A percentile compares a stretch with the other conserved stretches of the same genome.
Evolutionary conservation across 2,888 invertebrate species (phyloP).

Genomic region (Dexiosoma caninum): DNA sequence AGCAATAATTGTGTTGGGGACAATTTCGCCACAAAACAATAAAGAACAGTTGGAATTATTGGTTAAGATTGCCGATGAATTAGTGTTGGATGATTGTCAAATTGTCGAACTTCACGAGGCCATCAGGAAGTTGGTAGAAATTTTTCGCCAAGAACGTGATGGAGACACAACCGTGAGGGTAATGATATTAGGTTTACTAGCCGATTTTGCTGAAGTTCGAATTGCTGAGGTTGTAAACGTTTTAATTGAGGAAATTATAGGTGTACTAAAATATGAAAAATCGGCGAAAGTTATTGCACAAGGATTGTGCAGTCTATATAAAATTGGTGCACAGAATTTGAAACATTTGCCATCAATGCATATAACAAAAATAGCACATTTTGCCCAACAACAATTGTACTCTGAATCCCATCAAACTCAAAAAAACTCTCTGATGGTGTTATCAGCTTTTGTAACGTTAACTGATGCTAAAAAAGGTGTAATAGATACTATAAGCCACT

Average conservation of each 20-base stretch:
- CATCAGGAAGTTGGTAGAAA: conserved; percentile 70
- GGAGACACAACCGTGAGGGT: conserved; percentile 73
- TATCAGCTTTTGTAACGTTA: conserved; percentile 74
- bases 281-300: conserved; percentile 77
- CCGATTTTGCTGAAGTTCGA: conserved; percentile 71
- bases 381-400: conserved; percentile 74
- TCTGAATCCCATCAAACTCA: conserved; percentile 76
- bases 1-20: conserved; percentile 67
- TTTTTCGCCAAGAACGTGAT: conserved; percentile 73
- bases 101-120: conserved; percentile 71
- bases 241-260: conserved; percentile 75
- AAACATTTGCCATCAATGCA: conserved; percentile 71
- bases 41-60: conserved; percentile 73
- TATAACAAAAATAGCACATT: conserved; percentile 74
- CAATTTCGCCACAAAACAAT: conserved; percentile 54
- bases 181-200: conserved; percentile 72
- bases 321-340: conserved; percentile 72
- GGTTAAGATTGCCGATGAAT: conserved; percentile 75
- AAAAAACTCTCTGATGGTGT: conserved; percentile 74
- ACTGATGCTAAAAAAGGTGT: conserved; percentile 81
- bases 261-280: conserved; percentile 73
- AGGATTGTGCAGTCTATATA: conserved; percentile 74
- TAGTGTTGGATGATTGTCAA: conserved; percentile 69
- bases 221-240: conserved; percentile 71
- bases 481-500: conserved; percentile 87